phyloP scores from a whole-genome alignment of 2,113 vertebrate species.

The Dunckerocampus dactyliophorus region DNA sequence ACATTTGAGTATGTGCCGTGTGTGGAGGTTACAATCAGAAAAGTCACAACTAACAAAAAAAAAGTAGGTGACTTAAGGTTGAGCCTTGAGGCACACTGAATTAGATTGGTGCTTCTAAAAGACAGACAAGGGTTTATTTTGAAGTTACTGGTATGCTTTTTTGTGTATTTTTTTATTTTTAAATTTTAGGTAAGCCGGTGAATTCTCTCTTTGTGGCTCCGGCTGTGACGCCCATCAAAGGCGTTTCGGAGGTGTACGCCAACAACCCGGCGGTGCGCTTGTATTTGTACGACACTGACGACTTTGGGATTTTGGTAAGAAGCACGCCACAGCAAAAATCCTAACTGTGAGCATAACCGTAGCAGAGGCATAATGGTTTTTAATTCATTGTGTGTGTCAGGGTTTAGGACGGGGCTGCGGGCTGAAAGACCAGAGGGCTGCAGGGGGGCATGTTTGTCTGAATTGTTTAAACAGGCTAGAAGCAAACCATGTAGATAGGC shows the following conservation, averaged over 20 bases:
- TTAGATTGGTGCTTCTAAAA: too few relatives aligned
- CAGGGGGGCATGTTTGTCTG: too few relatives aligned
- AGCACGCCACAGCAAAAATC: not conserved
- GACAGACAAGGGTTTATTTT: not conserved
- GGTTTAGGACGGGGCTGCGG: not conserved
- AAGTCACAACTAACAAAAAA: not conserved
- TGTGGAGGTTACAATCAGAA: too few relatives aligned
- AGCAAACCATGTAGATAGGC: too few relatives aligned
- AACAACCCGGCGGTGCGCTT: slow-evolving; percentile 90
- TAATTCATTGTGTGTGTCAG: too few relatives aligned
- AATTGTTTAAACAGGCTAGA: too few relatives aligned
- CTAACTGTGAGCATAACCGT: too few relatives aligned
- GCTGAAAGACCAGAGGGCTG: slow-evolving; percentile 12
- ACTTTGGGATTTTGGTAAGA: slow-evolving; percentile 80
- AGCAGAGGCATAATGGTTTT: too few relatives aligned
- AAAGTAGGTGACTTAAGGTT: not conserved
- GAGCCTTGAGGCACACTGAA: not conserved
- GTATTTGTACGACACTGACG: slow-evolving; percentile 77
- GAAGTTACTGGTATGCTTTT: not conserved
- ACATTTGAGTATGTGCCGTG: too few relatives aligned
- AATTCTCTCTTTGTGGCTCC: slow-evolving; percentile 89
- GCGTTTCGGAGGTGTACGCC: slow-evolving; percentile 67
- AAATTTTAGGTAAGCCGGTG: slow-evolving; percentile 77
- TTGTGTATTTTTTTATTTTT: slow-evolving; percentile 8
- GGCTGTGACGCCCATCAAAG: slow-evolving; percentile 87